phyloP scores from a whole-genome alignment of 2,113 vertebrate genomes.

The Engraulis encrasicolus region DNA sequence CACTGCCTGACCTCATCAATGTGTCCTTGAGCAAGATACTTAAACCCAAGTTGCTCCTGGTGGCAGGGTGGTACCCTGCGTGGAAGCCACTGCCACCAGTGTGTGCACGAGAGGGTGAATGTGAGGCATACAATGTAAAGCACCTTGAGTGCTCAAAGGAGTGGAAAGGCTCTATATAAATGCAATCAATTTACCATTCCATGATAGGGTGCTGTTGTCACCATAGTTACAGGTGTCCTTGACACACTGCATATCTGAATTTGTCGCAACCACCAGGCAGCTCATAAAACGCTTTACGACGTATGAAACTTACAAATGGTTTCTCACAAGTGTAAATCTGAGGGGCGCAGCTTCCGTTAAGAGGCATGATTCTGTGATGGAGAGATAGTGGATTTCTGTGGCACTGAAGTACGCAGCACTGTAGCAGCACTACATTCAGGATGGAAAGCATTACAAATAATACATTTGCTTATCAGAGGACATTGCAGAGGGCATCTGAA shows the following conservation, averaged over 20 bases:
- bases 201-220: background rate
- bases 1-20: too few relatives aligned
- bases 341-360: background rate
- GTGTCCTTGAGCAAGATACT: too few relatives aligned
- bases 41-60: too few relatives aligned
- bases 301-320: background rate
- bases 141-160: too few relatives aligned
- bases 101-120: too few relatives aligned
- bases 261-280: background rate
- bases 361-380: background rate
- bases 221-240: background rate
- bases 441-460: background rate
- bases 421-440: background rate
- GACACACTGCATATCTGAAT: background rate
- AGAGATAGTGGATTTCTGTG: background rate
- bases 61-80: too few relatives aligned
- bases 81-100: too few relatives aligned
- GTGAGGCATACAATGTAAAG: too few relatives aligned
- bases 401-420: background rate
- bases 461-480: background rate
- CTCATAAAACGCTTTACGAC: background rate
- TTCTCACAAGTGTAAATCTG: background rate
- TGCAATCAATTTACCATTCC: too few relatives aligned
- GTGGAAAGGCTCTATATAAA: too few relatives aligned
- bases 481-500: background rate